Evolutionary conservation across 2,113 vertebrate genomes (phyloP).

Genomic region (Pterophyllum scalare): DNA sequence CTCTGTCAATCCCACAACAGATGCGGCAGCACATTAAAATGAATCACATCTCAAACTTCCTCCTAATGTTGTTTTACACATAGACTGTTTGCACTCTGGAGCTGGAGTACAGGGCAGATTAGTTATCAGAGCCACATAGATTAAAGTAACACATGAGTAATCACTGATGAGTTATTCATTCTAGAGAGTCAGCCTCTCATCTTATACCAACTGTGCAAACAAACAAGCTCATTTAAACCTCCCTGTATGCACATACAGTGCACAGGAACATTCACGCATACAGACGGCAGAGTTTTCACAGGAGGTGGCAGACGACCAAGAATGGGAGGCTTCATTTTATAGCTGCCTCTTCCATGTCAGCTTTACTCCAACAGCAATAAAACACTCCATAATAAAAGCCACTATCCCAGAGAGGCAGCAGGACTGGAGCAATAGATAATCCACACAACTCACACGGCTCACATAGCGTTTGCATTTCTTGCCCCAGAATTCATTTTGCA

Average conservation of each 20-base stretch:
- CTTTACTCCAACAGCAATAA: constrained; percentile 80
- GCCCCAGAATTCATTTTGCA: constrained; percentile 70
- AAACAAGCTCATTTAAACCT: constrained; percentile 52
- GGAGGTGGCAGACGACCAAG: constrained; percentile 69
- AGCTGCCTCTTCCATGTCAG: constrained; percentile 80
- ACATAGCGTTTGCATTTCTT: constrained; percentile 69
- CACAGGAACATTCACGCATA: constrained; percentile 46
- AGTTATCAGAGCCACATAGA: constrained; percentile 66
- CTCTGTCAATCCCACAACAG: constrained; percentile 72
- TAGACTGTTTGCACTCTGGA: constrained; percentile 61
- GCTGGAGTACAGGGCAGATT: constrained; percentile 54
- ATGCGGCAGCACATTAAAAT: constrained; percentile 67
- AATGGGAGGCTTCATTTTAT: constrained; percentile 77
- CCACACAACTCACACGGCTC: constrained; percentile 71
- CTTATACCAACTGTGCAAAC: constrained; percentile 57
- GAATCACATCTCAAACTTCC: constrained; percentile 42
- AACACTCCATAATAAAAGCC: constrained; percentile 83
- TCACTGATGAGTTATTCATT: constrained; percentile 51
- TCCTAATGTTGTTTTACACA: constrained; percentile 71
- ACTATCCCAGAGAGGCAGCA: constrained; percentile 73
- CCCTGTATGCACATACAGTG: constrained; percentile 41
- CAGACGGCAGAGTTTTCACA: constrained; percentile 63
- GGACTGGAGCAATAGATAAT: constrained; percentile 79
- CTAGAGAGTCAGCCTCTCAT: constrained; percentile 47
- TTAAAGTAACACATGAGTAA: constrained; percentile 71